Evolutionary conservation across 2,888 invertebrate genomes (phyloP).

Genomic region (Dinocampus coccinellae): DNA sequence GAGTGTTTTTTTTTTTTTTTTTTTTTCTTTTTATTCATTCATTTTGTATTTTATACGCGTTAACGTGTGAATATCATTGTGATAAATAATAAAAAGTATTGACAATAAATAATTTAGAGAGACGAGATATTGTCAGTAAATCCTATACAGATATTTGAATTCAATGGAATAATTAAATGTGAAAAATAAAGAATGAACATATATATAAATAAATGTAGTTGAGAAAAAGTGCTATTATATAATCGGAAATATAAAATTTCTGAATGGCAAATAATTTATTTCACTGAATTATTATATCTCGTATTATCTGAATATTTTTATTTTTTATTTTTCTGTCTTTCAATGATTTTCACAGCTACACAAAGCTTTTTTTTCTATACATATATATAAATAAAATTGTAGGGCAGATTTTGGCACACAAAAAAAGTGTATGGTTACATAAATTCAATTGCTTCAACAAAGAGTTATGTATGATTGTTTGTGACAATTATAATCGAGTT

Average conservation of each 20-base stretch:
- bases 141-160: not conserved
- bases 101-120: conserved; percentile 25
- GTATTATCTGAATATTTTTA: not conserved
- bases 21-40: not conserved
- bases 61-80: conserved; percentile 4
- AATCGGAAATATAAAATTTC: too few species aligned
- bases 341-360: not conserved
- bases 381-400: conserved; percentile 10
- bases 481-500: not conserved
- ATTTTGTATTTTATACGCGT: not conserved
- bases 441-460: not conserved
- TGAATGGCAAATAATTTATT: too few species aligned
- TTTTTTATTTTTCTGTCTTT: not conserved
- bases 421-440: not conserved
- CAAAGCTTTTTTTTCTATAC: not conserved
- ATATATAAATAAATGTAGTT: conserved; percentile 1
- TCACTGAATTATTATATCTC: too few species aligned
- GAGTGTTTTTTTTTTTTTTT: not conserved
- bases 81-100: conserved; percentile 32
- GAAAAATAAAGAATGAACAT: not conserved
- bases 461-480: not conserved
- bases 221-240: conserved; percentile 6
- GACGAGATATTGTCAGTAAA: conserved; percentile 2
- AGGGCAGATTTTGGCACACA: not conserved
- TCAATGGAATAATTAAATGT: conserved; percentile 40